These are phyloP conservation scores for Ictalurus furcatus DNA, from an alignment of 2,113 vertebrate genomes.

Conservation along the genomic window DNA sequence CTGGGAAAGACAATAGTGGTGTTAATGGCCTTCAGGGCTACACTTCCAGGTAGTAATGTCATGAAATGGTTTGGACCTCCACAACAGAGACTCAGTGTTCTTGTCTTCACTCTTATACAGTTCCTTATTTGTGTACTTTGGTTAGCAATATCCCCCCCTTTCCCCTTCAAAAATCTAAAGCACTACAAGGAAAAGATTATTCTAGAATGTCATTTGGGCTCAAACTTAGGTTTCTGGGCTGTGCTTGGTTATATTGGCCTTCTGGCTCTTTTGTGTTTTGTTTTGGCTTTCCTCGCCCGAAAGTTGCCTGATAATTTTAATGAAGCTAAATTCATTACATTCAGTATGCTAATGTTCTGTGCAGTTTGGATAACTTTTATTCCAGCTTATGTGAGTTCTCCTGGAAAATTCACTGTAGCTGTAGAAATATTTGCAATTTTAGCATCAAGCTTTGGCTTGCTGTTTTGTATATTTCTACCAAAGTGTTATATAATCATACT, in stretches of 20 bases:
- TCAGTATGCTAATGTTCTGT: conserved; percentile 65
- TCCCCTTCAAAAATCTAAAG: conserved; percentile 63
- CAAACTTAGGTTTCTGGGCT: conserved; percentile 66
- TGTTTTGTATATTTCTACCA: conserved; percentile 53
- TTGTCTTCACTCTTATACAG: conserved; percentile 66
- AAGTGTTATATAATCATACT: conserved; percentile 52
- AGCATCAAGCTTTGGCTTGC: conserved; percentile 48
- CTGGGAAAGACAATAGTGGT: conserved; percentile 75
- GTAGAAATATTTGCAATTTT: conserved; percentile 70
- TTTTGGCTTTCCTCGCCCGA: conserved; percentile 57
- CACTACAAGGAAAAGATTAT: conserved; percentile 66
- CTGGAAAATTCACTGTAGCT: conserved; percentile 69
- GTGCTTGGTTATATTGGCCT: conserved; percentile 69
- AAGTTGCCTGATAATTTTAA: conserved; percentile 66
- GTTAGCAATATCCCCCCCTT: conserved; percentile 65
- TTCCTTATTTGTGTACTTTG: conserved; percentile 67
- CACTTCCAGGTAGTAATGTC: conserved; percentile 65
- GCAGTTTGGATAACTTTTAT: conserved; percentile 68
- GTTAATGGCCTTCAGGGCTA: conserved; percentile 73
- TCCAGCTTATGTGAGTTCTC: conserved; percentile 70
- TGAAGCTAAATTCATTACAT: conserved; percentile 65
- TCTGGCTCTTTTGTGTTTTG: conserved; percentile 60
- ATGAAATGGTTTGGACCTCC: conserved; percentile 72
- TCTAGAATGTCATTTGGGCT: conserved; percentile 68
- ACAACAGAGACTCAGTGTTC: conserved; percentile 68